Evolutionary conservation across 1,140 invertebrate genomes (phyloP), one percentile per base, ranked within the genome.

Genomic region (Holotrichia oblita): DNA sequence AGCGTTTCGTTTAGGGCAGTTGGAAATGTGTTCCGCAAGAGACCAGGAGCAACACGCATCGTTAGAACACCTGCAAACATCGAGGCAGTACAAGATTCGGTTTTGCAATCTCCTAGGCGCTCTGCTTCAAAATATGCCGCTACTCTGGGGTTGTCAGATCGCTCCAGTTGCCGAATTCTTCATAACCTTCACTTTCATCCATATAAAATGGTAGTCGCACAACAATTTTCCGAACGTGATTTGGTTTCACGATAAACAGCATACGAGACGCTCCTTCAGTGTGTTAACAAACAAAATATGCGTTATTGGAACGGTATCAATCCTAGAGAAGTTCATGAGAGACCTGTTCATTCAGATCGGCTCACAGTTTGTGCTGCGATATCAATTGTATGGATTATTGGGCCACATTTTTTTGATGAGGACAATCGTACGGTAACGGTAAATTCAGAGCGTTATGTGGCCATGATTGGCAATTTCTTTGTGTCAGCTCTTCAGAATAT

Each of bases 211-310:
- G 61, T 64, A 64, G 24, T 64, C 48, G 48, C 48, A 7, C 48
- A 55, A 55, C 7, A 55, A 55, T 6, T 55, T 55, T 55, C 48
- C 48, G n/a, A 64, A 20, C 17, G 61, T 64, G 61, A 64, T 64
- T 64, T 64, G 61, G 61, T 64, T 64, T 64, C 61, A 64, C 61
- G 10, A 64, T 12, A 64, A 64, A 64, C 8, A n/a, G 61, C 61
- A 64, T 20, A n/a, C 24, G 61, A 64, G 17, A 55, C 7, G 48
- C 48, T 55, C 48, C 17, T 55, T 55, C 27, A 34, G 8, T 34
- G 8, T 44, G 9, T 44, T 44, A 44, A 44, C 42, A 44, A 44
- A 44, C 42, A 44, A 44, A 44, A 14, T 44, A 9, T 44, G 42
- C 42, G 42, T 44, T 44, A 44, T 44, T 44, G 42, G 42, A 44